Evolutionary conservation across 2,888 invertebrate species (phyloP).

Genomic region (Tenodera sinensis): DNA sequence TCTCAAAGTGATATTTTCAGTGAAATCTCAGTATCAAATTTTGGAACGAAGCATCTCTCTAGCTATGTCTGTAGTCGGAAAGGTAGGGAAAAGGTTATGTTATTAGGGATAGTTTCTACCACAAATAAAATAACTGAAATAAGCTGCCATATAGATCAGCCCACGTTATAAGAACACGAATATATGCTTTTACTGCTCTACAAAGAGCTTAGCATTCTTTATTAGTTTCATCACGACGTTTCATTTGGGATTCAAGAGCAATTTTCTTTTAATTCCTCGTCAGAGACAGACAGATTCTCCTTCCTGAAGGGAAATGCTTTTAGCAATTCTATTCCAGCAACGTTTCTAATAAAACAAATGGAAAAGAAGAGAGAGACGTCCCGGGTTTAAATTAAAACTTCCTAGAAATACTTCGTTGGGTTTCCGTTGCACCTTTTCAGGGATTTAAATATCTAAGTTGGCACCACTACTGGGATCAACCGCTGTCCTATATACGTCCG

Average conservation of each 20-base stretch:
- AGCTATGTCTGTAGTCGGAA: too few relatives aligned
- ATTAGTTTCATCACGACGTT: background rate
- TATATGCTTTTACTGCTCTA: too few relatives aligned
- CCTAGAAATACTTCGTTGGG: background rate
- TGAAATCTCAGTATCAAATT: too few relatives aligned
- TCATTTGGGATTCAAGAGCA: background rate
- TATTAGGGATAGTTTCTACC: too few relatives aligned
- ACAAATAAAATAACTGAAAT: too few relatives aligned
- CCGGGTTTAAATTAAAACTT: background rate
- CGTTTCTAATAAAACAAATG: background rate
- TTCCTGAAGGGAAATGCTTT: background rate
- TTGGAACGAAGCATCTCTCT: too few relatives aligned
- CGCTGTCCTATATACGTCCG: background rate
- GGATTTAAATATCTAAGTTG: background rate
- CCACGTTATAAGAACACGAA: too few relatives aligned
- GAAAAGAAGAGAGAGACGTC: background rate
- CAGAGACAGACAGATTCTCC: background rate
- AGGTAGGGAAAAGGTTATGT: too few relatives aligned
- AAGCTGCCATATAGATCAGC: too few relatives aligned
- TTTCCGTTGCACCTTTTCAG: background rate
- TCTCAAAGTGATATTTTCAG: too few relatives aligned
- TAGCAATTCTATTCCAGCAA: background rate
- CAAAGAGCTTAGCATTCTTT: background rate
- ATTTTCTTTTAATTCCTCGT: background rate
- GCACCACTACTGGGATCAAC: background rate